Base-by-base conservation (phyloP, 2,797 vertebrate species). In the Peromyscus melanophrys region DNA sequence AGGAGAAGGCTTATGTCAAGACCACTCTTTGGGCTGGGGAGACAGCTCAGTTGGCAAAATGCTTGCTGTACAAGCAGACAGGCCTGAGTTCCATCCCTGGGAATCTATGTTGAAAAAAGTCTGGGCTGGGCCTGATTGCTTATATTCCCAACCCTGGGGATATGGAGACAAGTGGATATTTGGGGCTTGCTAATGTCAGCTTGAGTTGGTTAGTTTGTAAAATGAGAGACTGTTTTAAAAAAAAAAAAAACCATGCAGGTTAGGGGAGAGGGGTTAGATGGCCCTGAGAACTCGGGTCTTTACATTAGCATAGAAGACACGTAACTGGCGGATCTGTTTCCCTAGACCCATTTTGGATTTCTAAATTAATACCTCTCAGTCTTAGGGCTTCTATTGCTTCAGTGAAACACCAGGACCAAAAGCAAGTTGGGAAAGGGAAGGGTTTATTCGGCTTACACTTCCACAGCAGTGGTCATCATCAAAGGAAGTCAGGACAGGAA, bases 201-300 rank as follows among this genome's bases (percentile, higher is more conserved):
- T 57, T 71, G 49, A 87, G 85, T 6, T 71, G 49, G 14, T 19
- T n/a, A 81, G 34, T 59, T 57, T 81, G 34, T 37, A 81, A 88
- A 43, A 43, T 23, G 37, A 88, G 16, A 57, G 69, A 23, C 17
- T 73, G 49, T 21, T 55, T 34, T 16, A 65, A 65, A 65, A 67
- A 31, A 75, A 71, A 43, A 77, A 27, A n/a, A 11, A 27, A 1
- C 3, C 21, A 3, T 10, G 63, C 14, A 6, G 19, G 31, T 13
- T 27, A 2, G 23, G 9, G 40, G 12, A 9, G 37, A 0, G 17
- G 4, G 4, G 23, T 16, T 34, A 4, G n/a, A 27, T 27, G 34
- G 34, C 2, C 0, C 23, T 86, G 63, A 85, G 65, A 87, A 69
- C 46, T 17, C 43, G 0, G 84, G 46, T 25, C 14, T 55, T 17